Conservation (phyloP, 2,113 vertebrate genomes). For the Gasterosteus nipponicus region DNA sequence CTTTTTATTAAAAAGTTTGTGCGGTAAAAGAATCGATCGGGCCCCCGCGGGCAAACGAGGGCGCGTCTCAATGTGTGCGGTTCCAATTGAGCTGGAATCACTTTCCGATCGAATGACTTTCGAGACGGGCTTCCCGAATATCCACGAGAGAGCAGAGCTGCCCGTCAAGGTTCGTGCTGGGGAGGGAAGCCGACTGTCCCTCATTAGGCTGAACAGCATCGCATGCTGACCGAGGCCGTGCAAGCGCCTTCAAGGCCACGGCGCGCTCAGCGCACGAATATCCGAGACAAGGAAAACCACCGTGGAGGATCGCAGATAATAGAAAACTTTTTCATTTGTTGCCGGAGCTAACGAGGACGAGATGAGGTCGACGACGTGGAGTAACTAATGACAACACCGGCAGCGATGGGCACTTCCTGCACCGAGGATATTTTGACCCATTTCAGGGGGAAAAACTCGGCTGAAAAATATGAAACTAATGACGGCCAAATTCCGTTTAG, state of each 20-base stretch:
- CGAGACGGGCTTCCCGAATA: constrained; percentile 20
- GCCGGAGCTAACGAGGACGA: background rate
- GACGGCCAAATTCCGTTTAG: background rate
- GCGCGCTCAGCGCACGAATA: background rate
- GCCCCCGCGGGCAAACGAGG: constrained; percentile 27
- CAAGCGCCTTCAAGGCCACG: background rate
- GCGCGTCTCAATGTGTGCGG: constrained; percentile 29
- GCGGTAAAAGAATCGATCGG: constrained; percentile 9
- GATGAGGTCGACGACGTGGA: background rate
- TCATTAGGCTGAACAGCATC: constrained; percentile 42
- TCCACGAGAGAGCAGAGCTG: constrained; percentile 38
- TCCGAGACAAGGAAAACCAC: background rate
- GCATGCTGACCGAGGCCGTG: background rate
- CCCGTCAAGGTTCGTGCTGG: constrained; percentile 19
- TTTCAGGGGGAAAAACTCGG: background rate
- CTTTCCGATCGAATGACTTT: constrained; percentile 40
- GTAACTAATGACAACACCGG: background rate
- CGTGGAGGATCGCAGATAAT: too few relatives aligned
- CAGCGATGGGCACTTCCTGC: too few relatives aligned
- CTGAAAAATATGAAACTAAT: background rate
- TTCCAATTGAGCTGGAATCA: constrained; percentile 36
- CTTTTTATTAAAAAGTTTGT: constrained; percentile 12
- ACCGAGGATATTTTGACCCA: too few relatives aligned
- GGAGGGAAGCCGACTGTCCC: constrained; percentile 25
- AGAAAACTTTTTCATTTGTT: background rate